phyloP scores from a whole-genome alignment of 2,888 invertebrate species.

The Leucophora obtusa region DNA sequence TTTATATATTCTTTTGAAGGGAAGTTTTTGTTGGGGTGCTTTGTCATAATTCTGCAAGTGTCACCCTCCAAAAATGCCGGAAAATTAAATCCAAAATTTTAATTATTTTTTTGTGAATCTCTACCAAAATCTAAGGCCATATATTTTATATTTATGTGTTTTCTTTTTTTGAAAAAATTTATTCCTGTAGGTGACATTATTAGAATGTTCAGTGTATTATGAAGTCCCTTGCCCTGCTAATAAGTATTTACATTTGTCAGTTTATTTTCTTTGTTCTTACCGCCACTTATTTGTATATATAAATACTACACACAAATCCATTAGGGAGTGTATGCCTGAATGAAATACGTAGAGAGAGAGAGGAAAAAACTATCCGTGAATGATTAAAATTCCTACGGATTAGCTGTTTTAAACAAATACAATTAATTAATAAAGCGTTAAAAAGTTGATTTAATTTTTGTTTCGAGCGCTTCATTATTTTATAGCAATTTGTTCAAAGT shows the following conservation, averaged over 20 bases:
- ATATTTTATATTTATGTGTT: too few species aligned
- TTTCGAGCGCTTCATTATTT: constrained; percentile 52
- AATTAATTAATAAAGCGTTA: constrained; percentile 69
- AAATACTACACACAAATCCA: background rate
- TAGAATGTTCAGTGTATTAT: too few species aligned
- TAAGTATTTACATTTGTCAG: background rate
- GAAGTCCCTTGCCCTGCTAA: too few species aligned
- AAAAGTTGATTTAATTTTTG: constrained; percentile 60
- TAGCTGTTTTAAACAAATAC: constrained; percentile 68
- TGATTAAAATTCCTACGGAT: constrained; percentile 54
- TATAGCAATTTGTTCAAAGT: constrained; percentile 46
- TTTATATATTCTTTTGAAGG: too few species aligned
- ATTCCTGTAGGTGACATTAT: too few species aligned
- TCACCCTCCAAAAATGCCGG: too few species aligned
- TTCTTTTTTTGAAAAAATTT: too few species aligned
- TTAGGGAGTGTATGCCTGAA: background rate
- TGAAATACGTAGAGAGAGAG: background rate
- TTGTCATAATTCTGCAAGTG: too few species aligned
- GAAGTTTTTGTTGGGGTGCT: too few species aligned
- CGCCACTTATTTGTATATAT: background rate
- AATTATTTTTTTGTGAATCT: too few species aligned
- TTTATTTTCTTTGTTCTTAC: background rate
- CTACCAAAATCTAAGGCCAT: too few species aligned
- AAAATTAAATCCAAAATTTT: too few species aligned
- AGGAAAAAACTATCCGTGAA: constrained; percentile 30